Evolutionary conservation across 2,113 vertebrate species (phyloP), one percentile per base, ranked within the genome.

Genomic region (Aptenodytes patagonicus): DNA sequence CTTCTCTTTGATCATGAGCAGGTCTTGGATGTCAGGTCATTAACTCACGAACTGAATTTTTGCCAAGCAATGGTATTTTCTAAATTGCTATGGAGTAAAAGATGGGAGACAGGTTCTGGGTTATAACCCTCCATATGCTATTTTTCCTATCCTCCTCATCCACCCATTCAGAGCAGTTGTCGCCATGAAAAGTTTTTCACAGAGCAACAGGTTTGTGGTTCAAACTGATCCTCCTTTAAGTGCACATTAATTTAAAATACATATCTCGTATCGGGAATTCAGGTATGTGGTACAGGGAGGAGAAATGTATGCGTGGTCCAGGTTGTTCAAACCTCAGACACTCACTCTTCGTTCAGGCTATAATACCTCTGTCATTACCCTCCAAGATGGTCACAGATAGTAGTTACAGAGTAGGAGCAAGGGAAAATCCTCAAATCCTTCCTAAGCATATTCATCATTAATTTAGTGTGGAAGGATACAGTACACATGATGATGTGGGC

Each of bases 261-360:
- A 5, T 7, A 6, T 11, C 25, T 58, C 13, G 32, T 24, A 11
- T 11, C 32, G 36, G 25, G 42, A 54, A 38, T 87, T 42, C 38
- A 47, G 21, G 15, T 16, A 8, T 22, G 16, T 46, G 46, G 13
- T 18, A 16, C 1, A 21, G n/a, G 36, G 21, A 44, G 24, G 11
- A 36, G 34, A 61, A 69, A 19, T 2, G 2, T 29, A 6, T 14
- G 6, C 21, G 38, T 31, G 17, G 4, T 55, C 14, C 38, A 42
- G 11, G 14, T 16, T 31, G 17, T 36, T 29, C 60, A 62, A 29
- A 60, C 6, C 32, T 60, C 57, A 55, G 38, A 12, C 28, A 14
- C 14, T 47, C 10, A 10, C 1, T 21, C 5, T 71, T 71, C 4
- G 0, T 68, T 52, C 31, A 26, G 26, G 19, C 2, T 87, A 10